Evolutionary conservation across 2,113 vertebrate genomes (phyloP).

Genomic region (Phrynocephalus versicolor): DNA sequence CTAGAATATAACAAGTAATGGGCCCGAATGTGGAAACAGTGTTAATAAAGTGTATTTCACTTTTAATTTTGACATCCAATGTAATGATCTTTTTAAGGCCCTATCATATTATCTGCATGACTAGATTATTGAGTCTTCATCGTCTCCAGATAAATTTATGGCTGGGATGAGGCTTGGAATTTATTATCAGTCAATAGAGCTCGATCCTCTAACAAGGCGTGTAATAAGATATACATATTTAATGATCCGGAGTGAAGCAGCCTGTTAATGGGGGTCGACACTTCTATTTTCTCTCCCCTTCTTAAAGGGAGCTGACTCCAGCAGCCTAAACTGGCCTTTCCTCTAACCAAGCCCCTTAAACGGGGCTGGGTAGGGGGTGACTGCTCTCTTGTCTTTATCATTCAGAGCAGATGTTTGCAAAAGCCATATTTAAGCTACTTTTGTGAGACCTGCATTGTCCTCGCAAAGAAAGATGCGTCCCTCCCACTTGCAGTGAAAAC

Average conservation of each 20-base stretch:
- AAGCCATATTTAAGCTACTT: neutral
- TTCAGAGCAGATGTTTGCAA: slow-evolving; percentile 1
- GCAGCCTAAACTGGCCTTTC: neutral
- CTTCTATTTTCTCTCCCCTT: slow-evolving; percentile 57
- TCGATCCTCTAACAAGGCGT: slow-evolving; percentile 86
- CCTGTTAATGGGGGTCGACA: slow-evolving; percentile 74
- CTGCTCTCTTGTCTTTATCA: neutral
- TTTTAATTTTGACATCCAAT: slow-evolving; percentile 90
- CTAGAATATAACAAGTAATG: slow-evolving; percentile 66
- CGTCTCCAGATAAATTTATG: slow-evolving; percentile 87
- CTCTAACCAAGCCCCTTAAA: slow-evolving; percentile 9
- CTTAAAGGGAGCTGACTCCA: neutral
- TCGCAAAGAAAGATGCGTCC: neutral
- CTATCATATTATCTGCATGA: slow-evolving; percentile 87
- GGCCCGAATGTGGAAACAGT: slow-evolving; percentile 71
- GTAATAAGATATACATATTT: slow-evolving; percentile 99
- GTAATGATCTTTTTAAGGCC: slow-evolving; percentile 89
- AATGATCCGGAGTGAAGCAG: slow-evolving; percentile 96
- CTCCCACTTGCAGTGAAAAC: neutral
- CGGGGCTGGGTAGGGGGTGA: neutral
- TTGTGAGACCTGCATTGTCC: neutral
- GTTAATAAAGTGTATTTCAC: slow-evolving; percentile 86
- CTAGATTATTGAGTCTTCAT: slow-evolving; percentile 91
- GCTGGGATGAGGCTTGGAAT: slow-evolving; percentile 86
- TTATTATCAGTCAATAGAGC: slow-evolving; percentile 95